A percentile compares a stretch with the other conserved stretches of the same genome.
These are phyloP conservation scores for Asobara japonica DNA, from an alignment of 1,140 invertebrate genomes.

Conservation along the genomic window DNA sequence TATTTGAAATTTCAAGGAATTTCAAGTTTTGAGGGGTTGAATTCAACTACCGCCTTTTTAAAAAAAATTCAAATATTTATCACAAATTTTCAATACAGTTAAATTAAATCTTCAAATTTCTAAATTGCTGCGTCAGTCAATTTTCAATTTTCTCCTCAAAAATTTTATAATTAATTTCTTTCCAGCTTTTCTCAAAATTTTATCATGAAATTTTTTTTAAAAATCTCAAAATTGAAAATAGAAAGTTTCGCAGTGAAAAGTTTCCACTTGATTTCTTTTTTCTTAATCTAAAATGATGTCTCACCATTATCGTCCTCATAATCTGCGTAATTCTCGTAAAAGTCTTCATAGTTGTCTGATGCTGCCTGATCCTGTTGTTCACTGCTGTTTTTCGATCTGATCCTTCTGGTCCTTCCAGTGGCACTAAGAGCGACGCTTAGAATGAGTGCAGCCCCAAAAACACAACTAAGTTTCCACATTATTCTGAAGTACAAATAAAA, in stretches of 20 bases:
- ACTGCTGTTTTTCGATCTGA: constrained; percentile 39
- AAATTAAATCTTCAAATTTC: no score
- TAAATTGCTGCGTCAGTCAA: no score
- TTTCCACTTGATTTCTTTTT: no score
- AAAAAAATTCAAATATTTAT: no score
- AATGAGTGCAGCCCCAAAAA: neutral
- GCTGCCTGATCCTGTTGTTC: constrained; percentile 40
- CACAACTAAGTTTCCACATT: neutral
- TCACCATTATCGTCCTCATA: constrained; percentile 53
- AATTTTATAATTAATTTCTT: neutral
- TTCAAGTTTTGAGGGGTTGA: no score
- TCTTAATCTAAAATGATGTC: neutral
- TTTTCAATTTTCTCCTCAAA: neutral
- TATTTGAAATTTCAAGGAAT: no score
- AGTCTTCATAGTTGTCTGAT: constrained; percentile 45
- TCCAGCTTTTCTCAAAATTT: neutral
- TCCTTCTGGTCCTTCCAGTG: constrained; percentile 40
- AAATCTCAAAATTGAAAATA: no score
- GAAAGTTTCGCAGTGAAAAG: no score
- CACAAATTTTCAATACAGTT: no score
- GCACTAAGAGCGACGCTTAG: neutral
- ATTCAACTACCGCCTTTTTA: no score
- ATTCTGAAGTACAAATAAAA: no score
- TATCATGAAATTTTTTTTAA: no score
- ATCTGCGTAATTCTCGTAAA: constrained; percentile 53